Conservation (phyloP, 1,140 invertebrate species). For the Camponotus pennsylvanicus region DNA sequence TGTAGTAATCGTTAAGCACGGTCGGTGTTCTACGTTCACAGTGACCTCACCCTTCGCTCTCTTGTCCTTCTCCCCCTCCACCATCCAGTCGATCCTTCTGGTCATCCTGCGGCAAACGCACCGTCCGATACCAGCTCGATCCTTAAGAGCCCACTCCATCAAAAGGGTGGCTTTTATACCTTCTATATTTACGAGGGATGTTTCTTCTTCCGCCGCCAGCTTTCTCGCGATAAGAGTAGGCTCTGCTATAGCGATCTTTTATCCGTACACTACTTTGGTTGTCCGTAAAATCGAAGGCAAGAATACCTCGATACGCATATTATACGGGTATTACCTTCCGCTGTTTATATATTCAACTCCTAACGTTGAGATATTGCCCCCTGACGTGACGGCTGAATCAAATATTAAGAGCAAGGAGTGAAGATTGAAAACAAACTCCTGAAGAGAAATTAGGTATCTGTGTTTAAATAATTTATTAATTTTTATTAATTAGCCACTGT, state of each 20-base stretch:
- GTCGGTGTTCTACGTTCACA: conserved; percentile 66
- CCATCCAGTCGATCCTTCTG: conserved; percentile 73
- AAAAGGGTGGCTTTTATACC: conserved; percentile 84
- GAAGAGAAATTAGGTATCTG: background rate
- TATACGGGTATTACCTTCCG: conserved; percentile 44
- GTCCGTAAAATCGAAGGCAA: conserved; percentile 55
- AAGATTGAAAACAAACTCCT: conserved; percentile 3
- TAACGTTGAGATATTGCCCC: conserved; percentile 15
- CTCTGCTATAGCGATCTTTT: conserved; percentile 69
- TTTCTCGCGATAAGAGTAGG: conserved; percentile 82
- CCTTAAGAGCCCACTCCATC: conserved; percentile 85
- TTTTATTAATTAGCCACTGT: background rate
- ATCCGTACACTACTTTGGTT: conserved; percentile 27
- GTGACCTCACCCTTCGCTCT: conserved; percentile 13
- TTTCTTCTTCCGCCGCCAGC: conserved; percentile 81
- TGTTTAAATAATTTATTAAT: conserved; percentile 7
- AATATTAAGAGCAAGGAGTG: conserved; percentile 2
- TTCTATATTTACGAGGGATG: conserved; percentile 85
- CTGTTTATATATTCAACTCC: conserved; percentile 46
- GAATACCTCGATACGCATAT: conserved; percentile 54
- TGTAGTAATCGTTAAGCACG: conserved; percentile 82
- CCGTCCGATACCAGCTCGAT: conserved; percentile 76
- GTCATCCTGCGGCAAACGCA: conserved; percentile 77
- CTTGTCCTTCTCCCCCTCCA: background rate
- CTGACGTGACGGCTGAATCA: background rate